phyloP scores from a whole-genome alignment of 2,888 invertebrate genomes.

The Drosophila setosimentum region DNA sequence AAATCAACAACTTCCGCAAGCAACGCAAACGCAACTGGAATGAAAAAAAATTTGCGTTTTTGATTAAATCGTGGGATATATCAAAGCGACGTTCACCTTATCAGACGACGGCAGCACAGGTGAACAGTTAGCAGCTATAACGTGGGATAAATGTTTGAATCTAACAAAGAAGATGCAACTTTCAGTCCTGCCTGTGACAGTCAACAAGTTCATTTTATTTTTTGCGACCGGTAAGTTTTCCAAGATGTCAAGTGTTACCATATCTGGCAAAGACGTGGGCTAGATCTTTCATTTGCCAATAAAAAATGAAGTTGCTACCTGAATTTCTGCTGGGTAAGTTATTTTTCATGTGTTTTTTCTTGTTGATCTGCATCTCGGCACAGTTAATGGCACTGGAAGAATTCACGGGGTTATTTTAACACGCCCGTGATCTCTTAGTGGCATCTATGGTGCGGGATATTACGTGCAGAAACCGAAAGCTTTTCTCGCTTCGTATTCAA shows the following conservation, averaged over 20 bases:
- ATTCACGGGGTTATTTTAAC: constrained; percentile 87
- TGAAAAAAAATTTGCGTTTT: constrained; percentile 78
- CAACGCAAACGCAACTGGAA: constrained; percentile 28
- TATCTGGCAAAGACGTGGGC: constrained; percentile 30
- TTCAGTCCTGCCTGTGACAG: constrained; percentile 7
- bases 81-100: constrained; percentile 56
- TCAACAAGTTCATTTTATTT: constrained; percentile 13
- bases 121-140: constrained; percentile 37
- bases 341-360: constrained; percentile 23
- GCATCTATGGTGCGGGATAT: constrained; percentile 86
- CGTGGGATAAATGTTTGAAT: constrained; percentile 50
- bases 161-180: constrained; percentile 21
- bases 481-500: constrained; percentile 3
- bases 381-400: constrained; percentile 89
- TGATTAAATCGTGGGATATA: constrained; percentile 81
- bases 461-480: constrained; percentile 29
- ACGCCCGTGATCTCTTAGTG: constrained; percentile 86
- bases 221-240: constrained; percentile 22
- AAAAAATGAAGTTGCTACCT: constrained; percentile 10
- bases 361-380: constrained; percentile 66
- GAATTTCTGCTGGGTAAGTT: constrained; percentile 13
- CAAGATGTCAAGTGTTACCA: constrained; percentile 28
- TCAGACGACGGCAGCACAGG: constrained; percentile 42
- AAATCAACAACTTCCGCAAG: constrained; percentile 69
- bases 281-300: constrained; percentile 21